Evolutionary conservation across 2,888 invertebrate species (phyloP).

Genomic region (Xanthostigma xanthostigma): DNA sequence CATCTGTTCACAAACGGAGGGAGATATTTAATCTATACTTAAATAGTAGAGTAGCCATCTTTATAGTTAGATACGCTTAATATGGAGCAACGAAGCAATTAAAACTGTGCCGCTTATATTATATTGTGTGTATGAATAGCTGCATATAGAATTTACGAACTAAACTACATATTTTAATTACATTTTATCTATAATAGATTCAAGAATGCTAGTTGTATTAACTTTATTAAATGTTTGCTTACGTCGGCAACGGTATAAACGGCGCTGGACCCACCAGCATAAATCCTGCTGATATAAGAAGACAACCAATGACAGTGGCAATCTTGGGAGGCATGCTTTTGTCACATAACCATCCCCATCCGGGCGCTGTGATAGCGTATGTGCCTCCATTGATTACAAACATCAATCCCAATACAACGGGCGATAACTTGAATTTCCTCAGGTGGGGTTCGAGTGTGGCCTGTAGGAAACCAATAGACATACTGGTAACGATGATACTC

Average conservation of each 20-base stretch:
- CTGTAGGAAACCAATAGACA: constrained; percentile 76
- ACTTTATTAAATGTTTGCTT: constrained; percentile 18
- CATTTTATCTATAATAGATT: too few species aligned
- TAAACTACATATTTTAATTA: too few species aligned
- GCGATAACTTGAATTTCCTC: constrained; percentile 52
- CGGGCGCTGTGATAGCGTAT: constrained; percentile 65
- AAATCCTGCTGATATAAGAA: constrained; percentile 52
- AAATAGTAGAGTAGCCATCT: too few species aligned
- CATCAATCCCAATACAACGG: constrained; percentile 59
- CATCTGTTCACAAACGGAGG: too few species aligned
- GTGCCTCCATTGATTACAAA: constrained; percentile 72
- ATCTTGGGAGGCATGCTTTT: constrained; percentile 47
- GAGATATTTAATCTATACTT: too few species aligned
- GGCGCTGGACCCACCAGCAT: constrained; percentile 68
- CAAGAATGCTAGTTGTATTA: too few species aligned
- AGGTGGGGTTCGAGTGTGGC: constrained; percentile 82
- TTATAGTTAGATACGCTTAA: too few species aligned
- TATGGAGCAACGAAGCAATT: too few species aligned
- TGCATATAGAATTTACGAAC: too few species aligned
- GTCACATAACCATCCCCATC: constrained; percentile 71
- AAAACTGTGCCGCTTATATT: too few species aligned
- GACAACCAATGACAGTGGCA: constrained; percentile 49
- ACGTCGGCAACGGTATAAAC: constrained; percentile 49
- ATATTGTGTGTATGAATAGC: too few species aligned
- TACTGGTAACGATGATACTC: constrained; percentile 61